Evolutionary conservation across 2,797 vertebrate genomes (phyloP).

Genomic region (Siniperca obscura): DNA sequence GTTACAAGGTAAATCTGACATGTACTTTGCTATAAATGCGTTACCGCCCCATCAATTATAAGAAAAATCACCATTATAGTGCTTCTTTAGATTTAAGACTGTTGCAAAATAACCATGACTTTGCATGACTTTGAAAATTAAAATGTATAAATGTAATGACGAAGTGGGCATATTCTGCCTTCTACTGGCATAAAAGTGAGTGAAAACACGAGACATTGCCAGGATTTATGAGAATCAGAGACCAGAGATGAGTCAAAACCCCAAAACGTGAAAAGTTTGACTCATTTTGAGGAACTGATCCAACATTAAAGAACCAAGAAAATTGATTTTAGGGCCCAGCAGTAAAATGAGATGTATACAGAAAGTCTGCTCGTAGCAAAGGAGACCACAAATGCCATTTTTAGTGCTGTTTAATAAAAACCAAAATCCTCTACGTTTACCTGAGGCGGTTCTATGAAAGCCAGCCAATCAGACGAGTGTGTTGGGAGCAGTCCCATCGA

Average conservation of each 20-base stretch:
- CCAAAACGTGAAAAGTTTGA: not conserved
- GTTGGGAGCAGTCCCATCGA: constrained; percentile 97
- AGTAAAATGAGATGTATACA: too few relatives aligned
- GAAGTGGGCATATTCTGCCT: not conserved
- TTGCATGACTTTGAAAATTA: not conserved
- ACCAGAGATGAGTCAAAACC: not conserved
- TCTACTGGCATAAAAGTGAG: constrained; percentile 20
- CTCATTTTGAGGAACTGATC: not conserved
- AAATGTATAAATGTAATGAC: not conserved
- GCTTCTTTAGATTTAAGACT: not conserved
- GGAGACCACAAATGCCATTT: not conserved
- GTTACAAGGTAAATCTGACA: not conserved
- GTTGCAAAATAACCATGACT: not conserved
- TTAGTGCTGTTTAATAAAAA: not conserved
- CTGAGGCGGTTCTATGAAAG: constrained; percentile 95
- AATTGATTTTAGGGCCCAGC: not conserved
- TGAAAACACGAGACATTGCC: not conserved
- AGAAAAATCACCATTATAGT: not conserved
- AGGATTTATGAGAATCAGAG: not conserved
- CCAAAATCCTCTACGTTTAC: constrained; percentile 71
- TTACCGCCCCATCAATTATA: too few relatives aligned
- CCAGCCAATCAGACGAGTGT: constrained; percentile 97
- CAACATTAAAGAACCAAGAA: not conserved
- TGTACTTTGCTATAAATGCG: too few relatives aligned
- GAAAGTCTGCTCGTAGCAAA: not conserved